phyloP scores from a whole-genome alignment of 2,888 invertebrate species.

The Parnassius glacialis region DNA sequence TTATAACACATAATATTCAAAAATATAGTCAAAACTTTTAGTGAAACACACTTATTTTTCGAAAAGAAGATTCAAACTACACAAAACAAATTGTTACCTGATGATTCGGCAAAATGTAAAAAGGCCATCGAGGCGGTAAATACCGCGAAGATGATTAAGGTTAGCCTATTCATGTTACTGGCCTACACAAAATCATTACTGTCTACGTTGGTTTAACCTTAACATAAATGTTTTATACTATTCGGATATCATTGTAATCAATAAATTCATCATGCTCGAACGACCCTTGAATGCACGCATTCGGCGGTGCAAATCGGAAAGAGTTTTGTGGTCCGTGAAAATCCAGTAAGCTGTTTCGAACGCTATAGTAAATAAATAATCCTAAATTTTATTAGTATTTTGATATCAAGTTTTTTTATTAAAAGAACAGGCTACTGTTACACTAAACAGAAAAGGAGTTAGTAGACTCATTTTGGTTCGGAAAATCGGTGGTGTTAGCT shows the following conservation, averaged over 20 bases:
- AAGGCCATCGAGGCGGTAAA: slow-evolving; percentile 20
- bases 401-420: no score
- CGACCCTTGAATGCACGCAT: slow-evolving; percentile 42
- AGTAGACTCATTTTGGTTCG: no score
- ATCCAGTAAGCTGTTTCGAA: neutral
- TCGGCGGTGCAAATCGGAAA: slow-evolving; percentile 31
- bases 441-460: no score
- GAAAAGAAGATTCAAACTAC: no score
- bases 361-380: neutral
- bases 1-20: no score
- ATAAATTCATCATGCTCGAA: slow-evolving; percentile 42
- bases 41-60: no score
- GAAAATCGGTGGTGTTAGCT: no score
- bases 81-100: slow-evolving; percentile 19
- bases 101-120: slow-evolving; percentile 17
- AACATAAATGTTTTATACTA: slow-evolving; percentile 34
- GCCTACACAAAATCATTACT: slow-evolving; percentile 24
- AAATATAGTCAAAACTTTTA: no score
- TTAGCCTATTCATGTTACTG: slow-evolving; percentile 21
- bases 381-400: no score
- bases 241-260: slow-evolving; percentile 35
- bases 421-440: no score
- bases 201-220: slow-evolving; percentile 22
- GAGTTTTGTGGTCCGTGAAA: slow-evolving; percentile 16
- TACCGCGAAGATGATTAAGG: slow-evolving; percentile 19